Conservation (phyloP, 2,888 invertebrate species). For the Heliconius ismenius region DNA sequence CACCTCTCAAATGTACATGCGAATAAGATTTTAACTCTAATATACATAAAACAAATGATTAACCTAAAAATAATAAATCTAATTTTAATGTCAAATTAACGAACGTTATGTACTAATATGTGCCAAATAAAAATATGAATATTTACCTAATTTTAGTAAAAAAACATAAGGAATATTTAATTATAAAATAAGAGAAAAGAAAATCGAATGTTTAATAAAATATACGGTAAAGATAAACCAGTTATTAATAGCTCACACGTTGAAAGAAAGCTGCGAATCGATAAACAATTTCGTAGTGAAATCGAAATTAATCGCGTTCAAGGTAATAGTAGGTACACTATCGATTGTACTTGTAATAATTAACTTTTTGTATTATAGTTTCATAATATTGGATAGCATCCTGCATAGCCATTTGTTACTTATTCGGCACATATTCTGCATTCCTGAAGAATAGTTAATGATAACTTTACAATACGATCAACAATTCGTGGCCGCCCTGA, state of each 20-base stretch:
- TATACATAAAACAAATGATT: background rate
- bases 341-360: slow-evolving; percentile 26
- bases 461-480: background rate
- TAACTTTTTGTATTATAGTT: background rate
- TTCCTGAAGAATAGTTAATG: background rate
- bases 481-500: no score
- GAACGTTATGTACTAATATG: background rate
- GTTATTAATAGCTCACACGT: slow-evolving; percentile 44
- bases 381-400: background rate
- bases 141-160: background rate
- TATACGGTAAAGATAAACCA: slow-evolving; percentile 35
- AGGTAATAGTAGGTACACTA: slow-evolving; percentile 37
- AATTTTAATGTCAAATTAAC: background rate
- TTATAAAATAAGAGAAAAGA: background rate
- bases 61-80: slow-evolving; percentile 4
- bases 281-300: slow-evolving; percentile 53
- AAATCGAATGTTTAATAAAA: slow-evolving; percentile 15
- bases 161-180: background rate
- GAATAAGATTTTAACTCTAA: background rate
- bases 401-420: background rate
- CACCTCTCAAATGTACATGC: slow-evolving; percentile 32
- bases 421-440: background rate
- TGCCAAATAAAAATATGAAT: background rate
- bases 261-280: slow-evolving; percentile 53
- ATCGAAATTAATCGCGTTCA: slow-evolving; percentile 53